Evolutionary conservation across 2,888 invertebrate genomes (phyloP), one percentile per base, ranked within the genome.

Genomic region (Parnassius mnemosyne): DNA sequence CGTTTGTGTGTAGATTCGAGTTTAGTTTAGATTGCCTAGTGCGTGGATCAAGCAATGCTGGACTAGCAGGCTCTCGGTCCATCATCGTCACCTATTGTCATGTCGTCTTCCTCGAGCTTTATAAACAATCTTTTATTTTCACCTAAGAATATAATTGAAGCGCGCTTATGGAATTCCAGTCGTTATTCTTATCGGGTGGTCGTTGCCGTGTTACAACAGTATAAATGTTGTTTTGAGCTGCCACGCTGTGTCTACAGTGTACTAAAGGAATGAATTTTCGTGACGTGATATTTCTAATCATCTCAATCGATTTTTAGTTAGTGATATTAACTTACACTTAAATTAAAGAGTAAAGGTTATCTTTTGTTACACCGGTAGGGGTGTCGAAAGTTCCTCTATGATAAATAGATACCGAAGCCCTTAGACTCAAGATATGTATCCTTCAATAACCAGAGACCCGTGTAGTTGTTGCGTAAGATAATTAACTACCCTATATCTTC

Each of bases 71-170:
- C 83, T 78, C 82, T 82, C 78, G 81, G 81, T 84, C 82, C 85
- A 88, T 90, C 90, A 87, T 79, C 81, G 84, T 81, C 83, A 79
- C 85, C 89, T 88, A 89, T 89, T 90, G 89, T 90, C 85, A 86
- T 85, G 91, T 87, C 85, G 83, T 85, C 87, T 87, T 85, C 89
- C 89, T 80, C 80, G 80, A 60, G 83, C 85, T 87, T 89, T 87
- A 88, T 89, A 89, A 89, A 89, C 89, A 89, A 87, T 87, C 85
- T 90, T 91, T 90, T 91, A 89, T 90, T 91, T 90, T 89, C 85
- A 88, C 85, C 85, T 85, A 87, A 80, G 76, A 86, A 85, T 88
- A 85, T 88, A 89, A 89, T 89, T 89, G 87, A 85, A 84, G 84
- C 84, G 84, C 83, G 85, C 84, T 87, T 76, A 81, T 81, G 84